These are phyloP conservation scores for Drosophila acutilabella DNA, from an alignment of 2,888 invertebrate species.

Conservation along the genomic window DNA sequence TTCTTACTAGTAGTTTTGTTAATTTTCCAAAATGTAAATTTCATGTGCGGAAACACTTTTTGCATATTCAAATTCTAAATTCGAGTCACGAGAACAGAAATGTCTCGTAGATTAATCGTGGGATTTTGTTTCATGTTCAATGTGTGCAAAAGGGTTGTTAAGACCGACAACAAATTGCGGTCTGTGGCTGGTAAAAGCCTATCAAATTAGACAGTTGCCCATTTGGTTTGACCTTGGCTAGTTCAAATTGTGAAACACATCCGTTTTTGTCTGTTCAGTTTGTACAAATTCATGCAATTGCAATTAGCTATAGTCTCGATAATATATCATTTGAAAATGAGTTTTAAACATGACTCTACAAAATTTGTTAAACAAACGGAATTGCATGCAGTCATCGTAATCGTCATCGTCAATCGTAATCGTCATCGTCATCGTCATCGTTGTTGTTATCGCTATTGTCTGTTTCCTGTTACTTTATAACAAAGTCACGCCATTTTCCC, in stretches of 20 bases:
- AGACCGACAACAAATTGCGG: not conserved
- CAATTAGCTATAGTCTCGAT: slow-evolving; percentile 47
- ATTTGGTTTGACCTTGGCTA: slow-evolving; percentile 46
- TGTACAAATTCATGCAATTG: slow-evolving; percentile 50
- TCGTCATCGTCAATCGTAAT: slow-evolving; percentile 19
- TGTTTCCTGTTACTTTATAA: slow-evolving; percentile 35
- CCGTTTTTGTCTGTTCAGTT: slow-evolving; percentile 41
- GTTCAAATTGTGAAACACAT: slow-evolving; percentile 42
- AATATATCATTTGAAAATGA: slow-evolving; percentile 43
- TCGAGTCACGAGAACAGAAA: slow-evolving; percentile 40
- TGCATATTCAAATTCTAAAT: slow-evolving; percentile 55
- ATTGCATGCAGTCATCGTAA: slow-evolving; percentile 46
- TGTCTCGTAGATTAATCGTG: slow-evolving; percentile 59
- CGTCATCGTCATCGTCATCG: slow-evolving; percentile 22
- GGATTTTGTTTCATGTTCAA: slow-evolving; percentile 47
- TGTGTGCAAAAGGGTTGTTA: slow-evolving; percentile 40
- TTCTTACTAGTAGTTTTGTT: slow-evolving; percentile 14
- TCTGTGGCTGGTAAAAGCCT: slow-evolving; percentile 34
- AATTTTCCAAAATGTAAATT: slow-evolving; percentile 65
- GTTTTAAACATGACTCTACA: slow-evolving; percentile 60
- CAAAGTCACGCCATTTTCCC: slow-evolving; percentile 45
- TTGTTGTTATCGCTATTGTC: slow-evolving; percentile 21
- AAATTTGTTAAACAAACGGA: slow-evolving; percentile 35
- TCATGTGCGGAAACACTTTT: slow-evolving; percentile 65
- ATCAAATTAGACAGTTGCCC: slow-evolving; percentile 33